phyloP scores from a whole-genome alignment of 2,797 vertebrate genomes.

The Vespertilio murinus region DNA sequence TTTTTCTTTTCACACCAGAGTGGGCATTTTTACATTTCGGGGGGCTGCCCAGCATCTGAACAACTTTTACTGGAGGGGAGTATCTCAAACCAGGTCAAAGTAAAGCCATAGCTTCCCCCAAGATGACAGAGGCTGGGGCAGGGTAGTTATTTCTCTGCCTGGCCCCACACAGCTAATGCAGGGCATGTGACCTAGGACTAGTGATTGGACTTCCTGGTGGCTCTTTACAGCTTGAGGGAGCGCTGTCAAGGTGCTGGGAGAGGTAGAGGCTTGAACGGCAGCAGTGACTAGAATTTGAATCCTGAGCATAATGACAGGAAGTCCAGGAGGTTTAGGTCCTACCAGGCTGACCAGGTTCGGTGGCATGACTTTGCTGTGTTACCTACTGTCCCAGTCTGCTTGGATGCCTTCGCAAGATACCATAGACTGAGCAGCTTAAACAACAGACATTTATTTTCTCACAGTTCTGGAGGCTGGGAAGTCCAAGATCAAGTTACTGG shows the following conservation, averaged over 20 bases:
- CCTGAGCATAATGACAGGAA: background rate
- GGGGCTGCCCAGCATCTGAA: background rate
- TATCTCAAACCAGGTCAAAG: background rate
- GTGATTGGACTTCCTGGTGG: background rate
- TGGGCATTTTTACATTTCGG: conserved; percentile 3
- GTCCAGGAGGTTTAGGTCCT: background rate
- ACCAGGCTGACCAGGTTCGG: background rate
- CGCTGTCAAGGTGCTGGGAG: background rate
- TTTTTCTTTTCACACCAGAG: conserved; percentile 35
- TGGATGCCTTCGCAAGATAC: background rate
- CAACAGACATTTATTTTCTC: background rate
- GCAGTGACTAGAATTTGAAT: background rate
- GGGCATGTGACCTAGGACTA: background rate
- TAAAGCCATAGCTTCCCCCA: background rate
- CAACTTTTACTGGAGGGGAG: background rate
- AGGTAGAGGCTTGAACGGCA: background rate
- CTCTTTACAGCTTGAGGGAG: background rate
- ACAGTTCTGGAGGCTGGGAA: conserved; percentile 4
- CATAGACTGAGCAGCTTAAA: background rate
- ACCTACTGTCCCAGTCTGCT: background rate
- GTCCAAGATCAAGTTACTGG: background rate
- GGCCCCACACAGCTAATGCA: background rate
- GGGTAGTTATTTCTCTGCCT: background rate
- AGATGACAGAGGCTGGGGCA: background rate
- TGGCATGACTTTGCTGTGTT: background rate